Evolutionary conservation across 92 coral and sea anemone genomes (phyloP).

Genomic region (Umimayanthus chanpuru): DNA sequence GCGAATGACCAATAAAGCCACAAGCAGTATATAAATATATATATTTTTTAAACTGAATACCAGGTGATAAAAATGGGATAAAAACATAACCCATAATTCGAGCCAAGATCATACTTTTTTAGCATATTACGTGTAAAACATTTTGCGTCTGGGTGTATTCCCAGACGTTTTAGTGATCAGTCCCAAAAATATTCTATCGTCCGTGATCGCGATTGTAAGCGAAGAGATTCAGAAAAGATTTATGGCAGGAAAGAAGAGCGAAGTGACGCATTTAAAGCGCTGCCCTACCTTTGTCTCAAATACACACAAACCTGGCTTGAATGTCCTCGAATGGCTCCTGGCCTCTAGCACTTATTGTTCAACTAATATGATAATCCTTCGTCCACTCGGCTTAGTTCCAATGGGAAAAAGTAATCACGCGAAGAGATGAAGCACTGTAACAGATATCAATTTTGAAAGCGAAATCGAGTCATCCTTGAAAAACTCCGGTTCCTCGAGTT

Average conservation of each 20-base stretch:
- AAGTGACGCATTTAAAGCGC: background rate
- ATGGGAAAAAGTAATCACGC: background rate
- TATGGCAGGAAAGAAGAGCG: background rate
- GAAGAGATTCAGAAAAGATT: background rate
- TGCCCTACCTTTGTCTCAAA: conserved; percentile 15
- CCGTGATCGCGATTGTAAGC: background rate
- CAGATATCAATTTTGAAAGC: background rate
- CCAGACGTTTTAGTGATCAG: background rate
- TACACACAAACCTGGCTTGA: conserved; percentile 11
- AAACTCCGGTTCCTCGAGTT: background rate
- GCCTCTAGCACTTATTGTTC: conserved; percentile 7
- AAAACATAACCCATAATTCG: background rate
- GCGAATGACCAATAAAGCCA: background rate
- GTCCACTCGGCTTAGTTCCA: conserved; percentile 14
- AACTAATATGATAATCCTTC: background rate
- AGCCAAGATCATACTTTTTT: background rate
- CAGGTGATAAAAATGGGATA: background rate
- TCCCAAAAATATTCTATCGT: background rate
- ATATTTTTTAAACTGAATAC: background rate
- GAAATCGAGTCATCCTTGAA: background rate
- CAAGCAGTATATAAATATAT: background rate
- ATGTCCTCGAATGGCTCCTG: background rate
- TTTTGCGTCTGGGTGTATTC: conserved; percentile 35
- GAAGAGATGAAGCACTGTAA: background rate
- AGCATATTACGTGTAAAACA: background rate